These are phyloP conservation scores for Meleagris gallopavo DNA, from an alignment of 2,113 vertebrate genomes.

Conservation along the genomic window DNA sequence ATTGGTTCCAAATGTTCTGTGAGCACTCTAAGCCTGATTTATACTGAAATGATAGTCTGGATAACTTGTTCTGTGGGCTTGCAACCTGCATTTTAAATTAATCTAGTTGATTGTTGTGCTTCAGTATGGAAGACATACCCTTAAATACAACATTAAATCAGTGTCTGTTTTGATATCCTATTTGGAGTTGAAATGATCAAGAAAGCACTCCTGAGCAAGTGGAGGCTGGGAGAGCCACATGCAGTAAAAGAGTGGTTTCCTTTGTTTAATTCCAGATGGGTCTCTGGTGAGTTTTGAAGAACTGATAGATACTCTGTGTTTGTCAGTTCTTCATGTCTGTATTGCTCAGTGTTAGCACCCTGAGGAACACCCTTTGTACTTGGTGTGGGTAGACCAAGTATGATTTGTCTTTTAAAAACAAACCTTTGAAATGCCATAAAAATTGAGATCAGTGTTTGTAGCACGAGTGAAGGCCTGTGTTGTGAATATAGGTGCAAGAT, in stretches of 20 bases:
- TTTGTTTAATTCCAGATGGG: neutral
- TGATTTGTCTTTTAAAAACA: neutral
- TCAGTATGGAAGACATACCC: neutral
- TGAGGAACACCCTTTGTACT: neutral
- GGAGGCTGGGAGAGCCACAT: neutral
- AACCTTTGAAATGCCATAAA: neutral
- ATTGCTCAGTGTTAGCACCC: neutral
- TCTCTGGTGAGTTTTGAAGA: neutral
- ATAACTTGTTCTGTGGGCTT: neutral
- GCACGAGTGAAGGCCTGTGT: neutral
- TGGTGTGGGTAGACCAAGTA: neutral
- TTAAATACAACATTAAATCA: slow-evolving; percentile 22
- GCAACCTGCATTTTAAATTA: slow-evolving; percentile 1
- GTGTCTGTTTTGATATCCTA: slow-evolving; percentile 1
- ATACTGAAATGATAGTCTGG: slow-evolving; percentile 23
- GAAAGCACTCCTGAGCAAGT: neutral
- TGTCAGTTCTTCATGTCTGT: neutral
- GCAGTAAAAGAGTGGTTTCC: neutral
- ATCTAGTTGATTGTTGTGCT: neutral
- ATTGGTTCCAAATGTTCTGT: slow-evolving; percentile 66
- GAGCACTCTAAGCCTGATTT: slow-evolving; percentile 35
- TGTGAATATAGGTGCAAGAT: neutral
- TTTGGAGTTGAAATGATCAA: neutral
- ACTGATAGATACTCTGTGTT: neutral
- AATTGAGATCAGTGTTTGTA: neutral